These are phyloP conservation scores for Calosoma granatense DNA, from an alignment of 1,140 invertebrate species.

Conservation along the genomic window DNA sequence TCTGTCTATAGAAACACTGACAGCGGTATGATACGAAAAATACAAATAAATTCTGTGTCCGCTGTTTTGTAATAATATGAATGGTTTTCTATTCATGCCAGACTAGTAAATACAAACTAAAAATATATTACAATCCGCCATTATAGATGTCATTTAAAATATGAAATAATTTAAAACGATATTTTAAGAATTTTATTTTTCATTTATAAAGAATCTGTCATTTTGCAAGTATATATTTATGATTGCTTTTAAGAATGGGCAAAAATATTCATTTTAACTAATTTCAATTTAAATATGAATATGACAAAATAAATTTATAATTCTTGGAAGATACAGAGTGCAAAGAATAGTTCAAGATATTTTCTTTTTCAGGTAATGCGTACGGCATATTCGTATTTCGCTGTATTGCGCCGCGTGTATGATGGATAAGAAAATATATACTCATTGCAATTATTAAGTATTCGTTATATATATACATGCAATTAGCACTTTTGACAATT, in stretches of 20 bases:
- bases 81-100: not conserved
- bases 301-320: not conserved
- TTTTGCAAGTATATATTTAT: not conserved
- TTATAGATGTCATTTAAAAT: not conserved
- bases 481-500: too few species aligned
- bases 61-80: not conserved
- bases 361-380: slow-evolving; percentile 11
- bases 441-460: too few species aligned
- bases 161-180: not conserved
- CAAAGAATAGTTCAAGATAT: not conserved
- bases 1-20: not conserved
- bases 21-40: not conserved
- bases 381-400: slow-evolving; percentile 16
- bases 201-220: not conserved
- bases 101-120: not conserved
- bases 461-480: too few species aligned
- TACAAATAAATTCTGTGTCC: too few species aligned
- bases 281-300: not conserved
- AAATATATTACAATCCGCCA: not conserved
- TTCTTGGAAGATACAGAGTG: not conserved
- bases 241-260: not conserved
- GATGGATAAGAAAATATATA: too few species aligned
- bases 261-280: not conserved
- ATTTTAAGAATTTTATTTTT: too few species aligned
- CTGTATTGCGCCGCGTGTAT: slow-evolving; percentile 12